These are phyloP conservation scores for Leptinotarsa lineolata DNA, from an alignment of 1,140 invertebrate species.

Conservation along the genomic window DNA sequence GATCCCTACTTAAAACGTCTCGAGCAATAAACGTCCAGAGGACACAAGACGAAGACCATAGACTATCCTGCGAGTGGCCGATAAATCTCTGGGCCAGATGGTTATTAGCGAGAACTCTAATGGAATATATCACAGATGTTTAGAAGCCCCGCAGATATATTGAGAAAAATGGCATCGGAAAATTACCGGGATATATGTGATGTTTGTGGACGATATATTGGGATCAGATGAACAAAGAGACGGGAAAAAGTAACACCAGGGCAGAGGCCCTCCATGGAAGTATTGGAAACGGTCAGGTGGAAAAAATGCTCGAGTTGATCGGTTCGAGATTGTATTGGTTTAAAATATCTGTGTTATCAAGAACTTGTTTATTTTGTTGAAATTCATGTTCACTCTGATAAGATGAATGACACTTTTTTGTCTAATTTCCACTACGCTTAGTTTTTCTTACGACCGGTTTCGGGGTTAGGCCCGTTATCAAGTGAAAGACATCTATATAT, in stretches of 20 bases:
- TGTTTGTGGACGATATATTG: slow-evolving; percentile 50
- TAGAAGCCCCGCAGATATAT: slow-evolving; percentile 48
- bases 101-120: slow-evolving; percentile 52
- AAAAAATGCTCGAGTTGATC: no score
- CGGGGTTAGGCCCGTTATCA: no score
- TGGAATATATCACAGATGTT: slow-evolving; percentile 53
- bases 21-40: slow-evolving; percentile 6
- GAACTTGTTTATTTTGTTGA: no score
- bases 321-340: no score
- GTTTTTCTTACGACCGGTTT: no score
- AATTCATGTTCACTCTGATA: no score
- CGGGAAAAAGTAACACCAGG: neutral
- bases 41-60: slow-evolving; percentile 11
- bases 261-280: neutral
- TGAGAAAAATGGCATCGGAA: slow-evolving; percentile 54
- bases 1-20: neutral
- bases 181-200: slow-evolving; percentile 53
- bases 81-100: slow-evolving; percentile 46
- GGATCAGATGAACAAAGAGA: slow-evolving; percentile 44
- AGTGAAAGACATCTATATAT: no score
- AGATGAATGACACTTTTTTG: no score
- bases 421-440: no score
- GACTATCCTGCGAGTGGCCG: slow-evolving; percentile 22
- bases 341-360: no score
- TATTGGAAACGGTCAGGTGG: no score